These are phyloP conservation scores for Aspidoscelis tigris DNA, from an alignment of 2,113 vertebrate species.

Conservation along the genomic window DNA sequence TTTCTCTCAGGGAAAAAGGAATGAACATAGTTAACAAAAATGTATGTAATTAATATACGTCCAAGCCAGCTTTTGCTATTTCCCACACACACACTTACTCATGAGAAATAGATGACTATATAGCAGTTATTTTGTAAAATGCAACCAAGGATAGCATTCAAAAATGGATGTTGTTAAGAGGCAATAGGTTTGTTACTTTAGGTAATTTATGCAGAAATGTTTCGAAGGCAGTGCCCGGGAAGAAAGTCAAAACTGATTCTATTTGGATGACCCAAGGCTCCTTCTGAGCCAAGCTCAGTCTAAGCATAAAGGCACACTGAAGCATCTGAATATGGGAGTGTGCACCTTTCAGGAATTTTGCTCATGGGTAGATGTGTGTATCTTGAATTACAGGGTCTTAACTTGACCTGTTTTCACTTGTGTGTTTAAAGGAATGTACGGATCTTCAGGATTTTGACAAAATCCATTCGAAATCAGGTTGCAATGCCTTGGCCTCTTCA, in stretches of 20 bases:
- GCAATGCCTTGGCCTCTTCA: too few species aligned
- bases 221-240: constrained; percentile 54
- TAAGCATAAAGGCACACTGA: constrained; percentile 66
- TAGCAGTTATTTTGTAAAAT: constrained; percentile 57
- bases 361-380: constrained; percentile 61
- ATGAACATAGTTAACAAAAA: constrained; percentile 70
- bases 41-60: constrained; percentile 72
- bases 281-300: constrained; percentile 52
- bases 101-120: constrained; percentile 57
- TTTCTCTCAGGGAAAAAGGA: constrained; percentile 14
- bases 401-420: constrained; percentile 50
- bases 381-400: constrained; percentile 69
- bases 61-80: constrained; percentile 69
- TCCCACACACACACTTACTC: constrained; percentile 49
- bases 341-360: constrained; percentile 70
- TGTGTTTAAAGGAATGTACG: constrained; percentile 54
- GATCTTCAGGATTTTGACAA: constrained; percentile 23
- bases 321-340: constrained; percentile 68
- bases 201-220: constrained; percentile 62
- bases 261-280: constrained; percentile 59
- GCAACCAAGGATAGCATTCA: constrained; percentile 30
- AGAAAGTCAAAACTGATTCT: constrained; percentile 67
- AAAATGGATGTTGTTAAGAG: constrained; percentile 61
- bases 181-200: constrained; percentile 57
- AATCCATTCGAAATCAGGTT: background rate